These are phyloP conservation scores for Microctenopoma stevenorrisi DNA, from an alignment of 2,797 vertebrate species.

Conservation along the genomic window DNA sequence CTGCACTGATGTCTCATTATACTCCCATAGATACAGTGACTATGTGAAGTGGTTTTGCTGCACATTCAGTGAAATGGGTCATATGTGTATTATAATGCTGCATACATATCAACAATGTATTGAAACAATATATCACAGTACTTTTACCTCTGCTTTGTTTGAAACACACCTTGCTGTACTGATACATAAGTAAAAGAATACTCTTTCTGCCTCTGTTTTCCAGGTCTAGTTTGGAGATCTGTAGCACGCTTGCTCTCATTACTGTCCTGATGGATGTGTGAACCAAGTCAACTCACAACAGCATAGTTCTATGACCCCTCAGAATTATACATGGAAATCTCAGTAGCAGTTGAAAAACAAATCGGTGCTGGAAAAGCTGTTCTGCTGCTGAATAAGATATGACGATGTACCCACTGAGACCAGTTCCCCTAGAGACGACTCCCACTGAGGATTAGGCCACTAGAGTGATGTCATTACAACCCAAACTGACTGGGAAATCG, in stretches of 20 bases:
- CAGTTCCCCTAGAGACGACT: slow-evolving; percentile 7
- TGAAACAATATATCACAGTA: no score
- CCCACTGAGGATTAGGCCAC: slow-evolving; percentile 27
- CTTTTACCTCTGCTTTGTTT: no score
- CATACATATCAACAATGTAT: no score
- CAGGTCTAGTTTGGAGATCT: not conserved
- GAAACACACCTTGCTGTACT: no score
- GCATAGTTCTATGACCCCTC: not conserved
- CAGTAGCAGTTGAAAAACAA: not conserved
- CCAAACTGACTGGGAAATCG: slow-evolving; percentile 23
- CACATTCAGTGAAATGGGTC: no score
- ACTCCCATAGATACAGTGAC: no score
- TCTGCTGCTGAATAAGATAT: slow-evolving; percentile 12
- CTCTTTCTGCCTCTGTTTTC: not conserved
- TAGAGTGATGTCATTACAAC: slow-evolving; percentile 25
- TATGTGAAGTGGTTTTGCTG: no score
- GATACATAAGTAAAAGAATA: not conserved
- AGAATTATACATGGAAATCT: not conserved
- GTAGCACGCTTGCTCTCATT: not conserved
- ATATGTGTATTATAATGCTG: no score
- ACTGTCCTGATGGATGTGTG: not conserved
- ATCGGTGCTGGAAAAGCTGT: slow-evolving; percentile 7
- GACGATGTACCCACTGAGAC: slow-evolving; percentile 23
- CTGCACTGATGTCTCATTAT: no score
- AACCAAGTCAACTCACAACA: not conserved